Conservation (phyloP, 1,140 invertebrate species). For the Chlorops oryzae region DNA sequence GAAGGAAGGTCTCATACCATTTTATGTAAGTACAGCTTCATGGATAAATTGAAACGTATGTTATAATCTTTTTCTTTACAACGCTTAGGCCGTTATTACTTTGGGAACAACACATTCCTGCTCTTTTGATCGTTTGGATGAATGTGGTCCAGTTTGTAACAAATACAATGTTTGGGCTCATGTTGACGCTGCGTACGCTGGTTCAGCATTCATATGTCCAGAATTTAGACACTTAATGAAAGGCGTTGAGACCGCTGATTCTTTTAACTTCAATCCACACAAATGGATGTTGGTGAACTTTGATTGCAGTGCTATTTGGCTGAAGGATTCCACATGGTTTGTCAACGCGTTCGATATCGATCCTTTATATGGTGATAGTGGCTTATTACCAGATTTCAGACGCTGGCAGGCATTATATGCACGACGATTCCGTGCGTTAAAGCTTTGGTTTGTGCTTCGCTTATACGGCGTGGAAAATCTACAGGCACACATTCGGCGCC, state of each 20-base stretch:
- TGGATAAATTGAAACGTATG: too few species aligned
- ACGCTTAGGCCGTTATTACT: conserved; percentile 69
- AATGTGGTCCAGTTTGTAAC: conserved; percentile 76
- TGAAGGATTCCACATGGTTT: conserved; percentile 84
- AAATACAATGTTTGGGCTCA: conserved; percentile 80
- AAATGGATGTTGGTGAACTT: conserved; percentile 96
- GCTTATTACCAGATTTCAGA: conserved; percentile 85
- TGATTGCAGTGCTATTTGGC: conserved; percentile 91
- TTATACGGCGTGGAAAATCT: conserved; percentile 84
- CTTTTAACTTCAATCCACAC: conserved; percentile 94
- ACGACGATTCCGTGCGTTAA: conserved; percentile 86
- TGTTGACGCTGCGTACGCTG: conserved; percentile 92
- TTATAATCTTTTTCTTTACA: conserved; percentile 21
- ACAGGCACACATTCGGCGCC: conserved; percentile 80
- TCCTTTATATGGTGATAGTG: conserved; percentile 87
- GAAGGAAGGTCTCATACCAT: conserved; percentile 77
- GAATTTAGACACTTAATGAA: conserved; percentile 85
- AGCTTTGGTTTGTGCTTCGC: conserved; percentile 94
- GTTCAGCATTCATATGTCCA: conserved; percentile 88
- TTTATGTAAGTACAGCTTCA: conserved; percentile 68
- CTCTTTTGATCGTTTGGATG: conserved; percentile 82
- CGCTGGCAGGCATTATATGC: conserved; percentile 98
- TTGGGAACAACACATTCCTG: conserved; percentile 87
- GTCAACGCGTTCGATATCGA: conserved; percentile 96
- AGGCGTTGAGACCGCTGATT: conserved; percentile 82